Conservation (phyloP, 2,888 invertebrate genomes). For the Tortricodes alternella region DNA sequence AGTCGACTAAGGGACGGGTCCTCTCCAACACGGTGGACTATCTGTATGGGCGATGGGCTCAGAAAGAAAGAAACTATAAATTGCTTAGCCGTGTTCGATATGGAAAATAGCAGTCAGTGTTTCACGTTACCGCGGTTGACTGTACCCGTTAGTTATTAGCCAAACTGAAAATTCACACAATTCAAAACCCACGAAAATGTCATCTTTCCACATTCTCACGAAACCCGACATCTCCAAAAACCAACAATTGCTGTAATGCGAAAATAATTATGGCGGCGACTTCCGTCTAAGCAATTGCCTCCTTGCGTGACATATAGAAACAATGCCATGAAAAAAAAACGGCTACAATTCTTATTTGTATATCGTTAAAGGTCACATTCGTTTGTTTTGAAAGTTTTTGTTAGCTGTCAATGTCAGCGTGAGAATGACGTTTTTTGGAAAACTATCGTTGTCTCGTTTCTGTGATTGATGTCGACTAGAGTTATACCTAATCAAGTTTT, state of each 20-base stretch:
- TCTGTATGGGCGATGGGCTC: too few relatives aligned
- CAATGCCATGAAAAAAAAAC: constrained; percentile 58
- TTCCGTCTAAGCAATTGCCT: constrained; percentile 71
- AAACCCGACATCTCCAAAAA: constrained; percentile 40
- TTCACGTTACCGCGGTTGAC: too few relatives aligned
- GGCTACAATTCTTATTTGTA: constrained; percentile 23
- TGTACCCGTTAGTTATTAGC: too few relatives aligned
- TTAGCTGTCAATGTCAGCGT: constrained; percentile 8
- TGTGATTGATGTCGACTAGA: constrained; percentile 22
- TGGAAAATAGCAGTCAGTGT: too few relatives aligned
- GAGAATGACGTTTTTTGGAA: constrained; percentile 24
- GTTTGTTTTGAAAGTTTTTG: constrained; percentile 2
- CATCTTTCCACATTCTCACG: constrained; percentile 19
- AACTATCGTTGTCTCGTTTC: constrained; percentile 5
- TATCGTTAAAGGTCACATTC: constrained; percentile 3
- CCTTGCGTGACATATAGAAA: constrained; percentile 68
- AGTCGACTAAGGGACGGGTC: too few relatives aligned
- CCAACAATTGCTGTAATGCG: constrained; percentile 69
- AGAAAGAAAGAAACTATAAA: too few relatives aligned
- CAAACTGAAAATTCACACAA: constrained; percentile 38
- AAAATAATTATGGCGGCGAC: constrained; percentile 70
- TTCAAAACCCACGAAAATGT: constrained; percentile 31
- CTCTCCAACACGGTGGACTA: too few relatives aligned
- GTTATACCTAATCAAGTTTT: background rate
- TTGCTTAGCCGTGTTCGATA: too few relatives aligned